Conservation (phyloP, 2,888 invertebrate species). For the Laspeyria flexula region DNA sequence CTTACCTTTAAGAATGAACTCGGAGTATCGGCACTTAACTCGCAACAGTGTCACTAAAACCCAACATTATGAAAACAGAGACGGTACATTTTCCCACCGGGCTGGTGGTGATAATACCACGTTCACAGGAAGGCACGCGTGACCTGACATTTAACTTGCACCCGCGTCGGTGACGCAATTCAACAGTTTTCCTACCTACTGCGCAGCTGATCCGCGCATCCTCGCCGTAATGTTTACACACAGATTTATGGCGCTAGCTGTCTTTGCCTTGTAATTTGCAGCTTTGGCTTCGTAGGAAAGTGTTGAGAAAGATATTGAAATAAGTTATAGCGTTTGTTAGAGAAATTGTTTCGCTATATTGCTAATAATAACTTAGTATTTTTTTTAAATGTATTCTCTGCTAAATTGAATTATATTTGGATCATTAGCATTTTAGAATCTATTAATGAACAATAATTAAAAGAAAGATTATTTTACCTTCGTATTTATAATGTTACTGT, state of each 20-base stretch:
- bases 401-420: too few relatives aligned
- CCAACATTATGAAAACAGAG: conserved; percentile 3
- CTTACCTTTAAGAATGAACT: too few relatives aligned
- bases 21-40: too few relatives aligned
- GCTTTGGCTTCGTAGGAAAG: conserved; percentile 5
- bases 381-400: too few relatives aligned
- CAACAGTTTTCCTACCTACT: conserved; percentile 38
- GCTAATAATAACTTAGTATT: too few relatives aligned
- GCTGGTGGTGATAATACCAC: conserved; percentile 53
- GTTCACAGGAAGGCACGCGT: conserved; percentile 69
- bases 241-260: conserved; percentile 33
- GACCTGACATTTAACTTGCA: conserved; percentile 70
- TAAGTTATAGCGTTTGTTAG: neutral
- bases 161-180: conserved; percentile 51
- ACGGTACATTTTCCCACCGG: conserved; percentile 31
- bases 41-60: too few relatives aligned
- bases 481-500: too few relatives aligned
- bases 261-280: conserved; percentile 27
- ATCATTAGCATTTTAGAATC: too few relatives aligned
- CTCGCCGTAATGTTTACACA: conserved; percentile 32
- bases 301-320: neutral
- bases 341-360: too few relatives aligned
- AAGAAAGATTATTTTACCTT: too few relatives aligned
- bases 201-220: conserved; percentile 54
- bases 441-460: too few relatives aligned